Percentiles rank a stretch among this genome's conserved stretches.
Conservation (phyloP, 2,797 vertebrate genomes). For the Philypnodon macrostomus region DNA sequence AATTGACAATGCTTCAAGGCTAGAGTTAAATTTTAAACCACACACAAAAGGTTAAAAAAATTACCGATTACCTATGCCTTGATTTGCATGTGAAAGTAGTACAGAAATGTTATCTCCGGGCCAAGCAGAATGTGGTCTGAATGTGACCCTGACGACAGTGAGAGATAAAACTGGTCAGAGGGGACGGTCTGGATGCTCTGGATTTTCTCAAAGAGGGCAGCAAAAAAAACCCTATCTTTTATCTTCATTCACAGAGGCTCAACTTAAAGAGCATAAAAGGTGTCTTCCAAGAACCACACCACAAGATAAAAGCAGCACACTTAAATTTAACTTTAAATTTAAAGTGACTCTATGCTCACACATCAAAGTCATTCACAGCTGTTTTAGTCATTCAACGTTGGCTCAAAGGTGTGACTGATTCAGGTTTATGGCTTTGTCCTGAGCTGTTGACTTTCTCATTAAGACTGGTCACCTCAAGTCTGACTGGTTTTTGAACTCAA, state of each 20-base stretch:
- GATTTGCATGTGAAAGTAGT: conserved; percentile 43
- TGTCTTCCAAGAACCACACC: background rate
- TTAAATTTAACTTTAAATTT: no score
- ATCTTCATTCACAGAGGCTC: background rate
- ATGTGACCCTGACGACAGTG: conserved; percentile 27
- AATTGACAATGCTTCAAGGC: no score
- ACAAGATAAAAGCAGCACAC: background rate
- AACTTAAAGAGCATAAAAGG: background rate
- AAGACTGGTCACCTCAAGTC: conserved; percentile 11
- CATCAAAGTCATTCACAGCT: conserved; percentile 4
- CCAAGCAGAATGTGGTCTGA: conserved; percentile 6
- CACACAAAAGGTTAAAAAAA: no score
- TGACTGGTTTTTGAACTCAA: conserved; percentile 11
- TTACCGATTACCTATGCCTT: background rate
- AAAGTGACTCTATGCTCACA: no score
- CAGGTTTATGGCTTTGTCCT: conserved; percentile 5
- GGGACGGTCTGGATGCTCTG: conserved; percentile 31
- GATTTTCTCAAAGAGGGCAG: conserved; percentile 21
- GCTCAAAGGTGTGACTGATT: conserved; percentile 9
- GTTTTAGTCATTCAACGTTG: conserved; percentile 4
- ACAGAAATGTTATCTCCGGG: conserved; percentile 36
- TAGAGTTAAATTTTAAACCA: no score
- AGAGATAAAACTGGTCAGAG: conserved; percentile 14
- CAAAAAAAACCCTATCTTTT: conserved; percentile 6
- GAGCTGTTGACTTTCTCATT: conserved; percentile 10